These are phyloP conservation scores for Rhea americana DNA, from an alignment of 2,113 vertebrate genomes.

Conservation along the genomic window DNA sequence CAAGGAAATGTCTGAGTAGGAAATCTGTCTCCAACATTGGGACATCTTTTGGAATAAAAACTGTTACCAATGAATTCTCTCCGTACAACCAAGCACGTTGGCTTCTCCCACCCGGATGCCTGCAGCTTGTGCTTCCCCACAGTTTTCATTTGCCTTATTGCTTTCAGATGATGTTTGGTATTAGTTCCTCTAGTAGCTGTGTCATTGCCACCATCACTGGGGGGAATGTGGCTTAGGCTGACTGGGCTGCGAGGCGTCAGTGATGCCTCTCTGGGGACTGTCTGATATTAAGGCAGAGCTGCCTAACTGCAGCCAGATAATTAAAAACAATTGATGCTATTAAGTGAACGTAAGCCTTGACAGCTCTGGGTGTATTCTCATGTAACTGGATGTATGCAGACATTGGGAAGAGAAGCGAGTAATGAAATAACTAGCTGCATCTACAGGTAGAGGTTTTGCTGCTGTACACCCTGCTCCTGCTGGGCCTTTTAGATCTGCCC, in stretches of 20 bases:
- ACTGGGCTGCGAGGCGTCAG: slow-evolving; percentile 81
- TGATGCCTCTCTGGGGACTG: slow-evolving; percentile 73
- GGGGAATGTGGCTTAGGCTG: slow-evolving; percentile 74
- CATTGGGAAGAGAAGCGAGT: accelerated
- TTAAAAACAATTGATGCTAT: not conserved
- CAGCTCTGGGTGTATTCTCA: not conserved
- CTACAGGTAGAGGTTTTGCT: not conserved
- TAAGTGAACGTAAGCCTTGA: accelerated
- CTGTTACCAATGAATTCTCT: not conserved
- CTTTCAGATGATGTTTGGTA: slow-evolving; percentile 81
- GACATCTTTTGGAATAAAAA: not conserved
- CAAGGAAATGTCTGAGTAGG: slow-evolving; percentile 26
- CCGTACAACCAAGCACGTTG: not conserved
- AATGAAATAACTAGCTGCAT: not conserved
- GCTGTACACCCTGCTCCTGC: accelerated
- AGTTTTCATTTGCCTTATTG: slow-evolving; percentile 63
- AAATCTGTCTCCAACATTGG: slow-evolving; percentile 14
- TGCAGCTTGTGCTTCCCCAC: not conserved
- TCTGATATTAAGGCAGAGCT: slow-evolving; percentile 74
- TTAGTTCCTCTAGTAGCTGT: slow-evolving; percentile 73
- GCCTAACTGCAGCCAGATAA: slow-evolving; percentile 73
- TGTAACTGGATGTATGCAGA: not conserved
- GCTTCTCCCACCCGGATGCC: slow-evolving; percentile 29
- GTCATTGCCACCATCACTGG: slow-evolving; percentile 75
- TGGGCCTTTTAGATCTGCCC: not conserved